Evolutionary conservation across 1,140 invertebrate genomes (phyloP), one percentile per base, ranked within the genome.

Genomic region (Drosophila pseudoobscura): DNA sequence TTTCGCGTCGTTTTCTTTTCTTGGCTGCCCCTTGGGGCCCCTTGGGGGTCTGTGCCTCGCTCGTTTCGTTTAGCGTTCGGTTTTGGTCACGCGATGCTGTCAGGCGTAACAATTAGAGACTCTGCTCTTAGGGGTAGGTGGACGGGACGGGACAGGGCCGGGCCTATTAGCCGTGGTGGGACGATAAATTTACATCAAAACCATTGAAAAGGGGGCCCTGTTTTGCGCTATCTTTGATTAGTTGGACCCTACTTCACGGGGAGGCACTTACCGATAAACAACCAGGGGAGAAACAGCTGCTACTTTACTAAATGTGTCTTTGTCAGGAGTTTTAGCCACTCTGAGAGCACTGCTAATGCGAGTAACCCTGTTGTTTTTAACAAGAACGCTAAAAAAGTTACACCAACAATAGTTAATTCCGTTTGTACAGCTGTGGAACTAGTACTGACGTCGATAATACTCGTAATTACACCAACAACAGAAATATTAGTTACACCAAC

Each of bases 1-100:
- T 59, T 59, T 50, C 20, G 60, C 57, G 41, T 13, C 45, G 39
- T 52, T 74, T 63, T 57, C 11, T 50, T 72, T 54, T 64, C 11
- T 55, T 45, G 22, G 35, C 7, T 22, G 3, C 22, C n/a, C 20
- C 7, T 54, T 62, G 15, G 39, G 15, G 3, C 22, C n/a, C 20
- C 7, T 54, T 62, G 15, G 39, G 22, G 43, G 22, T 17, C 39
- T 43, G 51, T 72, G 70, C 74, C 75, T 74, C 71, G 24, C 75
- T 74, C 71, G 24, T 74, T 64, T 74, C 71, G 71, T 65, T 75
- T 75, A 75, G 61, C 60, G 53, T 64, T 75, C 57, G 24, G 49
- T 53, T 54, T 59, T 66, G 71, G 71, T 66, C 71, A 75, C 72
- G 71, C 72, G 55, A 75, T 75, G 71, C 71, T 54, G 66, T 69